Evolutionary conservation across 53 echinoderm and acorn worm species (phyloP), one percentile per base, ranked within the genome.

Genomic region (Arbacia lixula): DNA sequence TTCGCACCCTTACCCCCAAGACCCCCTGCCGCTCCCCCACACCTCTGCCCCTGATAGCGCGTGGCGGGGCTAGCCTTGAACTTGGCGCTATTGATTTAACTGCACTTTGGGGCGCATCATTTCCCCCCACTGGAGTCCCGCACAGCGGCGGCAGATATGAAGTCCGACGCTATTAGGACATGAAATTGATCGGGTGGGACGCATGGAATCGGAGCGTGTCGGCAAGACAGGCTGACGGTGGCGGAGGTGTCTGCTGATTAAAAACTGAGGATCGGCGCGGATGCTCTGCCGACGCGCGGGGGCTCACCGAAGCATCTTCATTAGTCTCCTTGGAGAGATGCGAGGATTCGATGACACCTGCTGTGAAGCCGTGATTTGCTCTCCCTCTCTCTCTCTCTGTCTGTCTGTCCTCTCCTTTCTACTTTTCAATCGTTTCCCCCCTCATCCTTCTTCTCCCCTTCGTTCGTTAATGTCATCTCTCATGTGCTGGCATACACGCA

Each of bases 41-140:
- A 8, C 46, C 8, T 8, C 46, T 8, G 46, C 8, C 46, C 46
- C 46, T 34, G 69, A 69, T 69, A 42, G 74, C 74, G 29, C 53
- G 40, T 40, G 77, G 57, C 77, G 11, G 19, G 14, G 32, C 57
- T 25, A n/a, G n/a, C 77, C 77, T 77, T 77, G 77, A 77, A 77
- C 77, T 58, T 77, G 77, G 40, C 14, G 58, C 41, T 77, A 77
- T 77, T 77, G 77, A 77, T 77, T 58, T 34, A 77, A 37, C 77
- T 77, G 77, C 77, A 77, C 77, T 77, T 77, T 77, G 38, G 75
- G 77, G 77, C 52, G 74, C 74, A 74, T 74, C 74, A 4, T 8
- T 53, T 19, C 30, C 50, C 24, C 37, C 37, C 68, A 16, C 21
- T 30, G 67, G 36, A 20, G 39, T 67, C 69, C 43, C 69, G 12